Conservation (phyloP, 92 coral and sea anemone genomes). For the Hydrozoanthus gracilis region DNA sequence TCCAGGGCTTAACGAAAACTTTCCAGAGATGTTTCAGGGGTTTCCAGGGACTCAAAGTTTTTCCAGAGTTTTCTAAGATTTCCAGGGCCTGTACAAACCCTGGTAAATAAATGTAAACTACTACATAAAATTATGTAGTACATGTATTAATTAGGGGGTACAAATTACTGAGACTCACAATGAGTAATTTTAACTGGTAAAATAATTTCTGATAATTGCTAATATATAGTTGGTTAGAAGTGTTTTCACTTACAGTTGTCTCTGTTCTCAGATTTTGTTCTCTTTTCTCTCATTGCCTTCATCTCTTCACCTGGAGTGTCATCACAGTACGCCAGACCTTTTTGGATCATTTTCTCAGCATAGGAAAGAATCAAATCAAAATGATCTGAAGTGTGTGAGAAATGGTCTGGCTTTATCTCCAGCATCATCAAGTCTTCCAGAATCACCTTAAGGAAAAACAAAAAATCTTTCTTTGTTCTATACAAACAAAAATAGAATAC, state of each 20-base stretch:
- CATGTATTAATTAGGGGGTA: too few relatives aligned
- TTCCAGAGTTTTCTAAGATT: too few relatives aligned
- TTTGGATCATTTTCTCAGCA: constrained; percentile 88
- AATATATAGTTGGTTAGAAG: not conserved
- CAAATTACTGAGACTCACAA: too few relatives aligned
- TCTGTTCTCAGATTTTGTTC: constrained; percentile 78
- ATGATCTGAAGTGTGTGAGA: constrained; percentile 96
- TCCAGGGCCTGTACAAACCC: too few relatives aligned
- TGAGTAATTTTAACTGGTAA: too few relatives aligned
- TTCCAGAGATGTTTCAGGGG: too few relatives aligned
- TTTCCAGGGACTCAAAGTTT: too few relatives aligned
- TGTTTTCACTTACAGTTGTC: constrained; percentile 84
- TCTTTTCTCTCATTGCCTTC: constrained; percentile 94
- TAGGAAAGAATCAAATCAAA: constrained; percentile 80
- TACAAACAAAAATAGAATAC: too few relatives aligned
- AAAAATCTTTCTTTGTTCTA: not conserved
- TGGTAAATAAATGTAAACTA: too few relatives aligned
- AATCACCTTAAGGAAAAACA: constrained; percentile 68
- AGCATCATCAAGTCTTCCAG: constrained; percentile 91
- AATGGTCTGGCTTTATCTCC: constrained; percentile 79
- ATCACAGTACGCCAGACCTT: constrained; percentile 88
- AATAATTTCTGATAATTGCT: too few relatives aligned
- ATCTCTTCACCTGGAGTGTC: constrained; percentile 93
- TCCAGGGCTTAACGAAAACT: too few relatives aligned
- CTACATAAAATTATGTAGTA: too few relatives aligned